A percentile compares a stretch with the other conserved stretches of the same genome.
Evolutionary conservation across 2,888 invertebrate genomes (phyloP).

Genomic region (Tiphia femorata): DNA sequence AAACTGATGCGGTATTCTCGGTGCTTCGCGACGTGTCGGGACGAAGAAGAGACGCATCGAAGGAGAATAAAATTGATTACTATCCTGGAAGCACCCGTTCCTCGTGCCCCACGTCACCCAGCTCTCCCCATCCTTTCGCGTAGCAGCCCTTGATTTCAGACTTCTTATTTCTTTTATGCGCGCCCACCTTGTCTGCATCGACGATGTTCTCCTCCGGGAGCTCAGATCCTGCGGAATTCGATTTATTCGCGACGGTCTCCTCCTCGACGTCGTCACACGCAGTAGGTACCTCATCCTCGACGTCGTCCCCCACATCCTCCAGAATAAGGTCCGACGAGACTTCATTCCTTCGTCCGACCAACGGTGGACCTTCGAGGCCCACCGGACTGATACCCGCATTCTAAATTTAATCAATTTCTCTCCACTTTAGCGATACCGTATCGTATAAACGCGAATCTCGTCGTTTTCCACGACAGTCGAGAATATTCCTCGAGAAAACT

Average conservation of each 20-base stretch:
- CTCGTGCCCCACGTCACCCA: not conserved
- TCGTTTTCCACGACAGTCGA: too few relatives aligned
- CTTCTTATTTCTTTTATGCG: not conserved
- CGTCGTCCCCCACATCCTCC: too few relatives aligned
- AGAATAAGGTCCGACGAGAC: too few relatives aligned
- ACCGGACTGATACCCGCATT: too few relatives aligned
- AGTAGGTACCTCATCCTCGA: not conserved
- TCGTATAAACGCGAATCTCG: too few relatives aligned
- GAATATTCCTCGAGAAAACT: too few relatives aligned
- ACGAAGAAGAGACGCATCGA: not conserved
- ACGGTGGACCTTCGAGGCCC: too few relatives aligned
- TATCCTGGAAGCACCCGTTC: too few relatives aligned
- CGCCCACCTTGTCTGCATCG: slow-evolving; percentile 1
- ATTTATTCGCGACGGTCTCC: not conserved
- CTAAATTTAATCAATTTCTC: too few relatives aligned
- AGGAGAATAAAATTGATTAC: slow-evolving; percentile 7
- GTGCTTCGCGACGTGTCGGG: not conserved
- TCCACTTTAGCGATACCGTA: too few relatives aligned
- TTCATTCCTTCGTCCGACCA: too few relatives aligned
- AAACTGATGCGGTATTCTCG: not conserved
- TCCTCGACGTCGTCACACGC: not conserved
- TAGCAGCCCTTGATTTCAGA: not conserved
- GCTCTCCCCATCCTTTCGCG: not conserved
- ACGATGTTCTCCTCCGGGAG: not conserved
- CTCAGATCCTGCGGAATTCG: not conserved